phyloP scores from a whole-genome alignment of 2,888 invertebrate species.

The Mechanitis messenoides region DNA sequence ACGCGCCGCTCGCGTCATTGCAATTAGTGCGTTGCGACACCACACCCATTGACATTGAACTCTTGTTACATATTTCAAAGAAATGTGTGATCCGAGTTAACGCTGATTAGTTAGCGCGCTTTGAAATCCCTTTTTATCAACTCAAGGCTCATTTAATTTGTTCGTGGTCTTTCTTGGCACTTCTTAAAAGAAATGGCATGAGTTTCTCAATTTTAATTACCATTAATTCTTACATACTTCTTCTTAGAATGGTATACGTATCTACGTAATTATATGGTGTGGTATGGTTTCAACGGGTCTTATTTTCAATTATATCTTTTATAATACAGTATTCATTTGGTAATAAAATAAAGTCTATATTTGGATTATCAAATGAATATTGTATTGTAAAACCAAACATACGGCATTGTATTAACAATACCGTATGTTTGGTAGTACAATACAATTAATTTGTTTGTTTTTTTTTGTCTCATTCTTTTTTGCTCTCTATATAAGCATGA shows the following conservation, averaged over 20 bases:
- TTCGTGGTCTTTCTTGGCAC: not conserved
- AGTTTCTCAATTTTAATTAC: not conserved
- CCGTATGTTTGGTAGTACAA: not conserved
- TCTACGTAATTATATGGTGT: too few species aligned
- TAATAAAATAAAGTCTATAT: too few species aligned
- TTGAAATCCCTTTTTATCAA: constrained; percentile 13
- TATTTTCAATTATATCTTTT: not conserved
- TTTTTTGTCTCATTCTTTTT: too few species aligned
- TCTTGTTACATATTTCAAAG: constrained; percentile 68
- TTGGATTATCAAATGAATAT: too few species aligned
- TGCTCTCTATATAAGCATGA: not conserved
- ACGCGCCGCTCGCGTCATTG: constrained; percentile 60
- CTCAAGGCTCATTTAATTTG: not conserved
- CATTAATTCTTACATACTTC: not conserved
- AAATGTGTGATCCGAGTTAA: constrained; percentile 46
- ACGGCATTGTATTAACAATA: too few species aligned
- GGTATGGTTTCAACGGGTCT: not conserved
- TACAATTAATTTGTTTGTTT: too few species aligned
- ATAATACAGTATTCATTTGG: too few species aligned
- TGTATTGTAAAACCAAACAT: too few species aligned
- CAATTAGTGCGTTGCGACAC: constrained; percentile 66
- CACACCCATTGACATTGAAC: constrained; percentile 70
- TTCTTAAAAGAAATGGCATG: not conserved
- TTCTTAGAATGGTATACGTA: too few species aligned
- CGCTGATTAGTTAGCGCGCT: constrained; percentile 23